These are phyloP conservation scores for Ganaspis brasiliensis DNA, from an alignment of 2,888 invertebrate species.

Conservation along the genomic window DNA sequence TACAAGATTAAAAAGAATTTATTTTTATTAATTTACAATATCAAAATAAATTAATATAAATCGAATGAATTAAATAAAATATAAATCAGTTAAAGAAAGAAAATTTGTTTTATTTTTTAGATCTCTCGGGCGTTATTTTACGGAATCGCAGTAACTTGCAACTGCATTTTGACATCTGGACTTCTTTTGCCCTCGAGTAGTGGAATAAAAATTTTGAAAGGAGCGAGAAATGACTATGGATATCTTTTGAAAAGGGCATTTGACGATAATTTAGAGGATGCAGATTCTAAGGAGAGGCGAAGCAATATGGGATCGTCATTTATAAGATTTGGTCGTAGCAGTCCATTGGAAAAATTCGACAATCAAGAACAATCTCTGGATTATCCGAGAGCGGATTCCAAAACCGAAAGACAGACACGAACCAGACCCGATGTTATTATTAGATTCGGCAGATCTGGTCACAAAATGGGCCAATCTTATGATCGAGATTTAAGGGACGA, in stretches of 20 bases:
- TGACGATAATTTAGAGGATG: slow-evolving; percentile 62
- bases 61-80: too few relatives aligned
- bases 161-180: slow-evolving; percentile 65
- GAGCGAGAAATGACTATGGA: slow-evolving; percentile 66
- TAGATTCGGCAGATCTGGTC: slow-evolving; percentile 74
- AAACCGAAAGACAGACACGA: slow-evolving; percentile 63
- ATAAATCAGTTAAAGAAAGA: too few relatives aligned
- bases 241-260: slow-evolving; percentile 69
- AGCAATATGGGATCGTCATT: slow-evolving; percentile 73
- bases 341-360: slow-evolving; percentile 39
- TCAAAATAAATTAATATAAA: too few relatives aligned
- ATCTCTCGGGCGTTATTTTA: slow-evolving; percentile 66
- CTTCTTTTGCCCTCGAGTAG: slow-evolving; percentile 63
- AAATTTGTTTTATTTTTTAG: slow-evolving; percentile 59
- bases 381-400: slow-evolving; percentile 25
- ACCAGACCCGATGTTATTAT: slow-evolving; percentile 75
- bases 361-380: slow-evolving; percentile 52
- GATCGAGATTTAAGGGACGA: slow-evolving; percentile 64
- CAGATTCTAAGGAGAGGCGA: slow-evolving; percentile 73
- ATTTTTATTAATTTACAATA: background rate
- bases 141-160: slow-evolving; percentile 66
- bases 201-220: slow-evolving; percentile 61
- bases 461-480: slow-evolving; percentile 55
- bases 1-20: too few relatives aligned
- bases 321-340: slow-evolving; percentile 69